A percentile compares a stretch with the other conserved stretches of the same genome.
Evolutionary conservation across 23 tunicate species (phyloP).

Genomic region (Ciona savignyi): DNA sequence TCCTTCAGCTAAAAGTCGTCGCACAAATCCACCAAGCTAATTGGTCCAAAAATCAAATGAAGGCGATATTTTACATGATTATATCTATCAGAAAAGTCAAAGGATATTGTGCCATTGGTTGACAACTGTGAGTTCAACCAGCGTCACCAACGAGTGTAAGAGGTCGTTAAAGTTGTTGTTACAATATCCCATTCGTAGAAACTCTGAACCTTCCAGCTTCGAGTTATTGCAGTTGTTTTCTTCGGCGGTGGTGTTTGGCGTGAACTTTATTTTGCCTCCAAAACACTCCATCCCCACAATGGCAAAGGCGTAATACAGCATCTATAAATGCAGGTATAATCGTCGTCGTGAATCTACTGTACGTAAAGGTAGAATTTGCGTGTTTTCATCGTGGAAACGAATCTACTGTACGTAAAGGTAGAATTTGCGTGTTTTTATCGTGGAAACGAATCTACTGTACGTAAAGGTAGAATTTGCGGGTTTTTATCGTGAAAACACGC

Average conservation of each 20-base stretch:
- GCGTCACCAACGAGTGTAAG: constrained; percentile 72
- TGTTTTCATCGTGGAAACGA: too few species aligned
- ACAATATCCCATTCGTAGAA: constrained; percentile 86
- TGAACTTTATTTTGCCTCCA: constrained; percentile 37
- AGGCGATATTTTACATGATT: too few species aligned
- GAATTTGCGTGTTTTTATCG: too few species aligned
- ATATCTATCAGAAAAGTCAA: too few species aligned
- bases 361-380: too few species aligned
- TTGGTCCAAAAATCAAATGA: too few species aligned
- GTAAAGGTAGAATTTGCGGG: too few species aligned
- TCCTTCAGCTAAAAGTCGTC: too few species aligned
- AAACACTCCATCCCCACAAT: constrained; percentile 94
- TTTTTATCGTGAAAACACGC: neutral
- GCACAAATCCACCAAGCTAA: too few species aligned
- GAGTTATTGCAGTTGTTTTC: constrained; percentile 42
- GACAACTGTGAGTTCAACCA: constrained; percentile 86
- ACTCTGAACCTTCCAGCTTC: constrained; percentile 52
- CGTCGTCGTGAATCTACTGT: too few species aligned
- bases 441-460: too few species aligned
- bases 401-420: too few species aligned
- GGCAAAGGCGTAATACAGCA: constrained; percentile 80
- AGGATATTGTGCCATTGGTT: constrained; percentile 99
- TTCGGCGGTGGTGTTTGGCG: constrained; percentile 10
- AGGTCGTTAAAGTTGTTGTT: constrained; percentile 92
- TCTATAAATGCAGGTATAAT: constrained; percentile 9